A percentile compares a stretch with the other conserved stretches of the same genome.
Conservation (phyloP, 2,113 vertebrate genomes). For the Oncorhynchus gorbuscha region DNA sequence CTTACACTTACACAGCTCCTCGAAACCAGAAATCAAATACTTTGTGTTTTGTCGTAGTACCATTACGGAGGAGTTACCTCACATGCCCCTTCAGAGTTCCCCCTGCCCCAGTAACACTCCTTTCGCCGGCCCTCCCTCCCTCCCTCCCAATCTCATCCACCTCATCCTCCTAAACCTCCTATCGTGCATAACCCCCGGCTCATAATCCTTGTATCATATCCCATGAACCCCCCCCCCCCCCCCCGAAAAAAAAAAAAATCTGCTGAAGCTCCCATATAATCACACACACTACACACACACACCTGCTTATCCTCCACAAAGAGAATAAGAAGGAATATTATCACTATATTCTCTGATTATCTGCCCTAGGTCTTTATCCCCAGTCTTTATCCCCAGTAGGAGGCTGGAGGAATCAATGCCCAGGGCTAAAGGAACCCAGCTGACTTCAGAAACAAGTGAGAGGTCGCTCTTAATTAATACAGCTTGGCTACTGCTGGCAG, state of each 20-base stretch:
- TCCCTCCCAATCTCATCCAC: neutral
- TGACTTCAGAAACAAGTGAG: constrained; percentile 22
- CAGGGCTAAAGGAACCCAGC: constrained; percentile 2
- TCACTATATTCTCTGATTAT: neutral
- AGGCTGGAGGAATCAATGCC: constrained; percentile 1
- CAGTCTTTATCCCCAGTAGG: neutral
- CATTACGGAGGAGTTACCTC: neutral
- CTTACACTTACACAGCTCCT: neutral
- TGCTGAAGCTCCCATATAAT: neutral
- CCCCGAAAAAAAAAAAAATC: neutral
- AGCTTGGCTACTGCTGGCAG: neutral
- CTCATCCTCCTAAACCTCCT: constrained; percentile 1
- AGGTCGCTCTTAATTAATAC: constrained; percentile 31
- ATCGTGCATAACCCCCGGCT: neutral
- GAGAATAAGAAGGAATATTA: neutral
- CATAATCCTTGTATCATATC: constrained; percentile 19
- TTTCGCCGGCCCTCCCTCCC: neutral
- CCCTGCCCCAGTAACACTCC: neutral
- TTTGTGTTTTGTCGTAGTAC: constrained; percentile 12
- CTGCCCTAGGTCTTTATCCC: neutral
- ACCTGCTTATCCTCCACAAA: constrained; percentile 10
- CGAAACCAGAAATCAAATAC: constrained; percentile 24
- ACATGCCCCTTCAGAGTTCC: neutral
- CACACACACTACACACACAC: neutral
- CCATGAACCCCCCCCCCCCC: constrained; percentile 5